phyloP scores from a whole-genome alignment of 2,888 invertebrate genomes.

The Caprella mutica region DNA sequence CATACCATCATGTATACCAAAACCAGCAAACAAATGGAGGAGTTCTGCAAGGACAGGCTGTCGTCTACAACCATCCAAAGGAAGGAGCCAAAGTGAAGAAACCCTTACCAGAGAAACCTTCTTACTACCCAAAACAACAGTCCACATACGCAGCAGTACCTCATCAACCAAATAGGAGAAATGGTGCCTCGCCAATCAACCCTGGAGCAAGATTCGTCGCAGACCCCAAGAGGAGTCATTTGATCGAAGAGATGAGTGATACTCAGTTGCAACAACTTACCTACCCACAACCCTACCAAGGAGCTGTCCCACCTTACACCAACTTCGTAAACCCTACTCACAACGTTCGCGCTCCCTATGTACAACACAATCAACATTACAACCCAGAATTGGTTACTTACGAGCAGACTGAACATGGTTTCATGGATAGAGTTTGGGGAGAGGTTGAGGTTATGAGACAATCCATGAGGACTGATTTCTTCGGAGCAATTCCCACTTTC shows the following conservation, averaged over 20 bases:
- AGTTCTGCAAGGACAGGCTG: no score
- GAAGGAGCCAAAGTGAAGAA: background rate
- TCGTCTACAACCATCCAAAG: background rate
- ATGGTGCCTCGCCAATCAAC: no score
- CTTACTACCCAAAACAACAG: slow-evolving; percentile 3
- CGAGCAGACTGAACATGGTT: slow-evolving; percentile 8
- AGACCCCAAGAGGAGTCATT: background rate
- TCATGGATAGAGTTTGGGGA: slow-evolving; percentile 7
- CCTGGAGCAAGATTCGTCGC: slow-evolving; percentile 5
- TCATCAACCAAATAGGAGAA: background rate
- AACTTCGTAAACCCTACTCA: no score
- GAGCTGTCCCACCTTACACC: background rate
- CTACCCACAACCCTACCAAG: background rate
- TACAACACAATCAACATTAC: background rate
- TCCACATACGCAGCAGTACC: slow-evolving; percentile 7
- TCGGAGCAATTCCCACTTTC: slow-evolving; percentile 4
- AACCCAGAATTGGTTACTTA: background rate
- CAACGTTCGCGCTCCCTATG: no score
- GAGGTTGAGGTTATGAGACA: slow-evolving; percentile 5
- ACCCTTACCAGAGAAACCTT: background rate
- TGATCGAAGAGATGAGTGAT: background rate
- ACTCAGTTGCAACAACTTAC: background rate
- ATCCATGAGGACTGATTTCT: slow-evolving; percentile 6
- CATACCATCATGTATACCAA: no score
- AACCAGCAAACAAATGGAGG: no score